Base-by-base conservation (phyloP, 1,140 invertebrate species). In the Bilobella aurantiaca region DNA sequence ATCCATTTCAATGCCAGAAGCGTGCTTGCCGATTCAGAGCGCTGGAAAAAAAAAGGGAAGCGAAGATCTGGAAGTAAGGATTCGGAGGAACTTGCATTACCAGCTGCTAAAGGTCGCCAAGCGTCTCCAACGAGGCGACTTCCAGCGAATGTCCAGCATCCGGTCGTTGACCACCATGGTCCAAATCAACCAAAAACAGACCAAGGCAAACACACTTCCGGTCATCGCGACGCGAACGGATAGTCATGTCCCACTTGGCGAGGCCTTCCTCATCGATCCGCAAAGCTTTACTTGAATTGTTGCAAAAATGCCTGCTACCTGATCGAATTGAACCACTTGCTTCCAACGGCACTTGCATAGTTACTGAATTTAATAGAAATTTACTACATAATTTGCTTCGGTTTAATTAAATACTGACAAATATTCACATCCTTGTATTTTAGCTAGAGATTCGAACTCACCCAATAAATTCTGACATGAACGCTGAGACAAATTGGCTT, bases 231-330 rank as follows among this genome's bases (percentile, higher is more conserved):
- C 57, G 2, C 25, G 57, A 21, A 58, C 57, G 29, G 57, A 58
- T 58, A 12, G 25, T 14, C 57, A 58, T 30, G 34, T 62, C n/a
- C 21, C 29, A 28, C 47, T 58, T 53, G 59, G 53, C 25, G 66
- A 71, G 1, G 84, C 81, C 72, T 82, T 79, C 16, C 74, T 88
- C 12, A 86, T 89, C 28, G 87, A 89, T 78, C 87, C 87, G 0
- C 86, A 87, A 0, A 56, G 37, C 34, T 56, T 56, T 31, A 53
- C n/a, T 16, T 62, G 49, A 53, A 5, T 53, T 53, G 3, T 53
- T n/a, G n/a, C n/a, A n/a, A n/a, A n/a, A n/a, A n/a, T 53, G 49
- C 14, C 8, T 12, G 5, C 25, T 5, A 53, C 5, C 25, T 16
- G 49, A 53, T 53, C 25, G 21, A 53, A 18, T 12, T 12, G 23